phyloP scores from a whole-genome alignment of 2,888 invertebrate genomes.

The Drosophila prostipennis region DNA sequence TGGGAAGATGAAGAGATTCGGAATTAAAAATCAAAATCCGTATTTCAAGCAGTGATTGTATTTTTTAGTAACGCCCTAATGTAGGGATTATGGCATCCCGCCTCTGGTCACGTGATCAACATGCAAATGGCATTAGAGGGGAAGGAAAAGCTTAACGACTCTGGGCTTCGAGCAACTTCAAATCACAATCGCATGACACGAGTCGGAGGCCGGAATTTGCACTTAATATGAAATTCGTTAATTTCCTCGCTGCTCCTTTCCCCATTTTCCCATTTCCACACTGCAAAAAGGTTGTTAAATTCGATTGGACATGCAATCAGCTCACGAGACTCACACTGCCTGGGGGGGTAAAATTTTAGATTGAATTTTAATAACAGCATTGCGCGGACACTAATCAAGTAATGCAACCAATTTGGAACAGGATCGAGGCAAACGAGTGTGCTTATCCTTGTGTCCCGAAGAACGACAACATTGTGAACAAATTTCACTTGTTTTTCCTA shows the following conservation, averaged over 20 bases:
- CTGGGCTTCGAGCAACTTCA: slow-evolving; percentile 30
- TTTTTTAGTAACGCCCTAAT: neutral
- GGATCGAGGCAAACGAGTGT: slow-evolving; percentile 2
- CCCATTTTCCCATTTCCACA: slow-evolving; percentile 38
- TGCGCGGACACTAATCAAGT: slow-evolving; percentile 71
- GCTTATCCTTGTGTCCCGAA: slow-evolving; percentile 6
- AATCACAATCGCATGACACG: slow-evolving; percentile 59
- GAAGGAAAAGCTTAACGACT: neutral
- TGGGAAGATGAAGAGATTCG: too few species aligned
- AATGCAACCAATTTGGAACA: slow-evolving; percentile 73
- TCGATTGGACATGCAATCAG: slow-evolving; percentile 74
- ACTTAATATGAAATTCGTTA: slow-evolving; percentile 65
- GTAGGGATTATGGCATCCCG: too few species aligned
- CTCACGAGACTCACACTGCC: slow-evolving; percentile 27
- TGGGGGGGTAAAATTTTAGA: slow-evolving; percentile 55
- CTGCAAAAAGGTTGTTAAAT: slow-evolving; percentile 68
- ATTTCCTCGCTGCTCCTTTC: slow-evolving; percentile 35
- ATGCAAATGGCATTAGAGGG: slow-evolving; percentile 10
- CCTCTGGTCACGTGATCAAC: slow-evolving; percentile 3
- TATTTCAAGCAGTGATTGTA: neutral
- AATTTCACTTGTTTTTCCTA: slow-evolving; percentile 65
- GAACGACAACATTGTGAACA: slow-evolving; percentile 72
- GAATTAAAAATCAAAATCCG: neutral
- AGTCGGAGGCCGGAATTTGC: slow-evolving; percentile 61
- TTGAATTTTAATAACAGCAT: slow-evolving; percentile 75